Conservation (phyloP, 2,113 vertebrate species). For the Mugil cephalus region DNA sequence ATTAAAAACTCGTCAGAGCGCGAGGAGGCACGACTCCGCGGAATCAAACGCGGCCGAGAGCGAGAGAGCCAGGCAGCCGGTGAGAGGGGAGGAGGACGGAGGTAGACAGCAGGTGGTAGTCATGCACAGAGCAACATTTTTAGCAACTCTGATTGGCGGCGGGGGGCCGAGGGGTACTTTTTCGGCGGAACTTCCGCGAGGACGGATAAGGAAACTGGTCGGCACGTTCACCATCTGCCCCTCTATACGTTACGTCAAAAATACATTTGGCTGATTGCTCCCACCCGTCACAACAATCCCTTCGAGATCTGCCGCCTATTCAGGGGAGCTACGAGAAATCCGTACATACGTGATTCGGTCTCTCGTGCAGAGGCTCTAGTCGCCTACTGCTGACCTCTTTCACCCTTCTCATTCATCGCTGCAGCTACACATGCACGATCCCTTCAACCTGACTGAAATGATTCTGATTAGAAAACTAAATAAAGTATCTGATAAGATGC, state of each 20-base stretch:
- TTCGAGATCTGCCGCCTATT: slow-evolving; percentile 1
- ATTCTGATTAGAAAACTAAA: no score
- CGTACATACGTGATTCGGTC: no score
- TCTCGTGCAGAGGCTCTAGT: no score
- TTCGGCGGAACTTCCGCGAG: neutral
- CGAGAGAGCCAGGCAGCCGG: slow-evolving; percentile 31
- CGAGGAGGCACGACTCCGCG: slow-evolving; percentile 82
- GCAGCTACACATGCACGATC: no score
- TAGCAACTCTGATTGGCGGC: slow-evolving; percentile 35
- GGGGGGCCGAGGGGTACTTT: slow-evolving; percentile 12
- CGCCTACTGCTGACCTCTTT: no score
- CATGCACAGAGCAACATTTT: slow-evolving; percentile 74
- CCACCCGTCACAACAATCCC: neutral
- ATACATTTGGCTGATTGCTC: neutral
- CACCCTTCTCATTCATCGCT: no score
- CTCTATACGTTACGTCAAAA: neutral
- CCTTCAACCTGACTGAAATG: no score
- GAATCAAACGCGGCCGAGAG: slow-evolving; percentile 78
- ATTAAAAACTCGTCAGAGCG: slow-evolving; percentile 85
- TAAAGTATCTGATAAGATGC: no score
- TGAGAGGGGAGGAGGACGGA: slow-evolving; percentile 43
- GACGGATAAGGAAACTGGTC: neutral
- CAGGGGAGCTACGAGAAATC: no score
- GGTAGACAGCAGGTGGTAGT: slow-evolving; percentile 82
- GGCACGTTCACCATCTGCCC: neutral